Conservation (phyloP, 2,797 vertebrate species). For the Acanthis flammea region DNA sequence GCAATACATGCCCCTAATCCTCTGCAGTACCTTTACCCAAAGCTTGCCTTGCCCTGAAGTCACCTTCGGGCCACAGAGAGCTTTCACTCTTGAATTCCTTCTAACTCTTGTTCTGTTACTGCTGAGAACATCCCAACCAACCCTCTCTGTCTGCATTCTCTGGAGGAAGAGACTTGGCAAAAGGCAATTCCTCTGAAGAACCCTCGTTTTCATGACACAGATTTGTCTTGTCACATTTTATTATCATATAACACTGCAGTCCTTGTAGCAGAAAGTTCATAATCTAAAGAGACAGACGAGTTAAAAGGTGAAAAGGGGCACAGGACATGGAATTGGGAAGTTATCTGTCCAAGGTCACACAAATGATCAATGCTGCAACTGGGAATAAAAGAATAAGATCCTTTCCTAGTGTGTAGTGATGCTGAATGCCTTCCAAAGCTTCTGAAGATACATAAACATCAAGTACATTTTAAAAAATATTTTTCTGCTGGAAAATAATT, state of each 20-base stretch:
- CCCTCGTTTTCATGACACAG: not conserved
- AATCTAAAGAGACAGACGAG: not conserved
- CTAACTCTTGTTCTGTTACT: not conserved
- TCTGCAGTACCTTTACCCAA: not conserved
- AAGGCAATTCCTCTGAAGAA: not conserved
- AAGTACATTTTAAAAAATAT: not conserved
- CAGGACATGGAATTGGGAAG: not conserved
- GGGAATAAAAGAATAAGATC: not conserved
- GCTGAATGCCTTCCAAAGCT: not conserved
- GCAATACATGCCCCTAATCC: not conserved
- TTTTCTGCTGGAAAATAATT: not conserved
- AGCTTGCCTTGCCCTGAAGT: not conserved
- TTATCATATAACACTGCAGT: not conserved
- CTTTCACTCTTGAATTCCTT: not conserved
- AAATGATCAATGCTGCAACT: not conserved
- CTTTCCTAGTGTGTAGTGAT: not conserved
- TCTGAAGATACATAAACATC: not conserved
- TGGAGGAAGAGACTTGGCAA: not conserved
- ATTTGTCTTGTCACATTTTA: not conserved
- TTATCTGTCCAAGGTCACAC: not conserved
- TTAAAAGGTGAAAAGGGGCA: not conserved
- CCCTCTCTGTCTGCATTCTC: not conserved
- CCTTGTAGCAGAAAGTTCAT: not conserved
- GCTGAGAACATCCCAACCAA: not conserved
- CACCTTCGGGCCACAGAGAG: not conserved